Conservation (phyloP, 2,113 vertebrate genomes). For the Panthera leo region DNA sequence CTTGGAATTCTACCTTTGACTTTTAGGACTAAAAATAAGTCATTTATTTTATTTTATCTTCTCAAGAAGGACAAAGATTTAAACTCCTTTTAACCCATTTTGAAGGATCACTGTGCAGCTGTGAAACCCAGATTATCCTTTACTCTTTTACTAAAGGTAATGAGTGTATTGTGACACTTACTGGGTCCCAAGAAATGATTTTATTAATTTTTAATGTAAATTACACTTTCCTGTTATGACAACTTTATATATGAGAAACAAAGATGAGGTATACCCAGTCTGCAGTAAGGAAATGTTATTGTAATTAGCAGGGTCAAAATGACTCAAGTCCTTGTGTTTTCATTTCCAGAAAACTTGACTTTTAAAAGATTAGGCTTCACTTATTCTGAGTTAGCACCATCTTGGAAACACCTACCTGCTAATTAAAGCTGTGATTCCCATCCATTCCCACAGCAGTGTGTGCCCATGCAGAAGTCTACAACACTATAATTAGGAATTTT, state of each 20-base stretch:
- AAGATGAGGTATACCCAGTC: background rate
- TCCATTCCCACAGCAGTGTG: slow-evolving; percentile 50
- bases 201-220: background rate
- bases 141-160: background rate
- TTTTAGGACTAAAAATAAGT: background rate
- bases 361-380: slow-evolving; percentile 13
- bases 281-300: background rate
- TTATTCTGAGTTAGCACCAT: slow-evolving; percentile 42
- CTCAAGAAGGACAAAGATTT: background rate
- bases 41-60: slow-evolving; percentile 25
- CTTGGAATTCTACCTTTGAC: background rate
- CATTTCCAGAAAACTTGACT: slow-evolving; percentile 46
- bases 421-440: slow-evolving; percentile 32
- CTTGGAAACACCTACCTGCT: slow-evolving; percentile 52
- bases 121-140: slow-evolving; percentile 18
- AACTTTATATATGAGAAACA: background rate
- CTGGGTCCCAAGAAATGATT: background rate
- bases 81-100: background rate
- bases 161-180: background rate
- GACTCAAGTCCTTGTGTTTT: background rate
- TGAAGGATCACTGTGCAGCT: background rate
- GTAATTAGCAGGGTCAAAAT: slow-evolving; percentile 3
- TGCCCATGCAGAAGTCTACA: slow-evolving; percentile 67
- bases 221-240: background rate
- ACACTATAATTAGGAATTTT: slow-evolving; percentile 76